phyloP scores from a whole-genome alignment of 2,888 invertebrate genomes.

The Leucozona laternaria region DNA sequence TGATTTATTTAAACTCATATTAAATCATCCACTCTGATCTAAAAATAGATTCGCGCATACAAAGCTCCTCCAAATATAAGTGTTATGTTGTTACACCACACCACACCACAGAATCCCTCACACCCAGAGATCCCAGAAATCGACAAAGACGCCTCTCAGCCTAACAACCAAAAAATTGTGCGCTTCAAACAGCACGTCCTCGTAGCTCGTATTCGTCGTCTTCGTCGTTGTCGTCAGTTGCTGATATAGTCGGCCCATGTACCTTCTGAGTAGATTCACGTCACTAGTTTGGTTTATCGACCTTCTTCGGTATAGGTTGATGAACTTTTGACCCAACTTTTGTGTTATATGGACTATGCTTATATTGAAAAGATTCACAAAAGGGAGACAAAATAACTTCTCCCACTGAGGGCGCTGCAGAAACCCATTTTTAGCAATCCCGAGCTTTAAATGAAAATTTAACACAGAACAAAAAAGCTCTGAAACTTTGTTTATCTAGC shows the following conservation, averaged over 20 bases:
- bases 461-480: slow-evolving; percentile 54
- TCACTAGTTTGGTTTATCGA: slow-evolving; percentile 77
- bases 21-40: slow-evolving; percentile 68
- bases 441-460: slow-evolving; percentile 62
- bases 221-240: not conserved
- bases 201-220: slow-evolving; percentile 26
- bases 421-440: slow-evolving; percentile 47
- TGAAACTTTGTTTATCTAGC: slow-evolving; percentile 53
- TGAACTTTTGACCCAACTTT: slow-evolving; percentile 77
- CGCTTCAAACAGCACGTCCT: slow-evolving; percentile 37
- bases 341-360: slow-evolving; percentile 40
- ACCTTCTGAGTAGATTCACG: slow-evolving; percentile 53
- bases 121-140: slow-evolving; percentile 49
- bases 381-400: slow-evolving; percentile 53
- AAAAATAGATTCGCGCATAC: slow-evolving; percentile 68
- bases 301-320: slow-evolving; percentile 77
- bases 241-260: slow-evolving; percentile 12
- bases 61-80: slow-evolving; percentile 43
- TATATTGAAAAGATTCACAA: not conserved
- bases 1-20: slow-evolving; percentile 69
- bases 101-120: slow-evolving; percentile 32
- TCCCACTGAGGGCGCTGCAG: slow-evolving; percentile 6
- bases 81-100: slow-evolving; percentile 22
- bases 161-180: slow-evolving; percentile 3
- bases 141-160: slow-evolving; percentile 20